Evolutionary conservation across 2,797 vertebrate genomes (phyloP).

Genomic region (Aythya fuligula): DNA sequence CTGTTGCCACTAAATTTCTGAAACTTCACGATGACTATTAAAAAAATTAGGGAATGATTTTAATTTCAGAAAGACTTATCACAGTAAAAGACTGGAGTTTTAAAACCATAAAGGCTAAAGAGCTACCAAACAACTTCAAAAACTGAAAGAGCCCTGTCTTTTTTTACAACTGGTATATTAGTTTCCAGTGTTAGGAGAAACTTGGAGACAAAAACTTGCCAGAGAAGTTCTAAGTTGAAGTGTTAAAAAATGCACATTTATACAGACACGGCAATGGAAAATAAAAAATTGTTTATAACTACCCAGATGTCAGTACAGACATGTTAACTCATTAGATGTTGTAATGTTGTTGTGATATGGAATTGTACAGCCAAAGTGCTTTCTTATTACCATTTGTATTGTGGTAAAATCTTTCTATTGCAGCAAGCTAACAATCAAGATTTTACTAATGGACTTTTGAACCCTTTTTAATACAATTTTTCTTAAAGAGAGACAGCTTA

Average conservation of each 20-base stretch:
- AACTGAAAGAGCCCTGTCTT: background rate
- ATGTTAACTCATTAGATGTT: background rate
- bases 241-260: background rate
- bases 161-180: background rate
- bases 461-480: background rate
- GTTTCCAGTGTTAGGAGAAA: background rate
- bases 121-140: background rate
- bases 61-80: background rate
- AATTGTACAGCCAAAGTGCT: background rate
- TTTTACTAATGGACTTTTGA: background rate
- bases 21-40: background rate
- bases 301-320: background rate
- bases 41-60: background rate
- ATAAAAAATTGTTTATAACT: background rate
- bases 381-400: background rate
- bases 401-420: background rate
- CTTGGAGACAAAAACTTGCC: background rate
- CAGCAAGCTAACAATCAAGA: background rate
- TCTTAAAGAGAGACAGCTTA: background rate
- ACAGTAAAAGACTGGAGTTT: background rate
- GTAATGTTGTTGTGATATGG: background rate
- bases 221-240: background rate
- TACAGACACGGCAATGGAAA: background rate
- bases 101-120: background rate
- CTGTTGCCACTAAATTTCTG: background rate